Base-by-base conservation (phyloP, 2,888 invertebrate genomes). In the Pristionchus maxplancki region DNA sequence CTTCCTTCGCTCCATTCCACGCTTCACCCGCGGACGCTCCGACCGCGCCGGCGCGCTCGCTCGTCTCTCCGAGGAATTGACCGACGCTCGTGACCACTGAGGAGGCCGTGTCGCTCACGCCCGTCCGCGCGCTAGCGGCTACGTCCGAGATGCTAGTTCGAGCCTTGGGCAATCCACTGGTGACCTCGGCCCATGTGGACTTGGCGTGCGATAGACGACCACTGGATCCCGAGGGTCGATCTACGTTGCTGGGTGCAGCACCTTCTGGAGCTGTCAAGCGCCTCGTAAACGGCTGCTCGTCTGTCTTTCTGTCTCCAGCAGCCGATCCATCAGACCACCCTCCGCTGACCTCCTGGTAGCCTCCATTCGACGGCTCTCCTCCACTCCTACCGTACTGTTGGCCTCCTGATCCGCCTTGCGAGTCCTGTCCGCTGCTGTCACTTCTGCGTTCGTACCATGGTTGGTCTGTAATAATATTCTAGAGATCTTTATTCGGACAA, bases 171-270 rank as follows among this genome's bases (percentile, higher is more conserved):
- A 78, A 34, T 28, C 44, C 44, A 28, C 44, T 28, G 13, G 78
- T 78, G 48, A 48, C 78, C 78, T 78, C 78, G 9, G 78, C 78
- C 78, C 78, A 78, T 1, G 78, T 78, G 24, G 78, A 78, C 44
- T 78, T 78, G 34, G 78, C 78, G 20, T 40, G 37, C 9, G 71
- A 40, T 0, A 74, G 71, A 40, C 40, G 71, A 6, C 20, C 71
- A 0, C 24, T 40, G 37, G 71, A 37, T 1, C 71, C 71, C 58
- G 58, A 58, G 20, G 24, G 9, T 8, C n/a, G 24, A 8, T 20
- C 71, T 11, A 9, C 37, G 13, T 37, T 37, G 11, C 31, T 64
- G 28, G 31, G 2, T 5, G 64, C 8, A 17, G 64, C 34, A 5
- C 13, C 64, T 13, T 31, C 31, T 4, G 64, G 64, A 58, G 24